Evolutionary conservation across 23 tunicate species (phyloP).

Genomic region (Clavelina lepadiformis): DNA sequence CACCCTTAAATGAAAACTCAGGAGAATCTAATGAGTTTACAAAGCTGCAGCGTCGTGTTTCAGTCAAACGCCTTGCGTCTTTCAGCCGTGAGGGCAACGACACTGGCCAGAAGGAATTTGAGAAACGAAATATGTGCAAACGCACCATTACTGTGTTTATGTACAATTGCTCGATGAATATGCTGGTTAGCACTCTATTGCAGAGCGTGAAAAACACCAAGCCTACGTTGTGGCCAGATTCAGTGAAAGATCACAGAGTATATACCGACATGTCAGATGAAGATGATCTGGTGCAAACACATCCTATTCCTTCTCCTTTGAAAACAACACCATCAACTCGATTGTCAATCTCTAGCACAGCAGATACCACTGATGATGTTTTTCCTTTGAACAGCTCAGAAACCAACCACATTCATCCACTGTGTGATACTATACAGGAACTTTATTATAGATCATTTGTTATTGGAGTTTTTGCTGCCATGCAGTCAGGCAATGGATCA

Average conservation of each 20-base stretch:
- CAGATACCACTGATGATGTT: conserved; percentile 38
- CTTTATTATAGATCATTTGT: conserved; percentile 51
- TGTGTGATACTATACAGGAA: conserved; percentile 16
- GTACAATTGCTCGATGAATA: conserved; percentile 66
- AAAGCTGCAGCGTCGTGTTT: conserved; percentile 41
- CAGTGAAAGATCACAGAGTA: conserved; percentile 64
- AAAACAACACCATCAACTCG: conserved; percentile 8
- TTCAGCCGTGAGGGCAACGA: not conserved
- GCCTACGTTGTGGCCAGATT: conserved; percentile 42
- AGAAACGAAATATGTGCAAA: conserved; percentile 3
- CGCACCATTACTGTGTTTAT: conserved; percentile 52
- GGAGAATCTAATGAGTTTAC: too few relatives aligned
- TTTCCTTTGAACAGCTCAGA: conserved; percentile 17
- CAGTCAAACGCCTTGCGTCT: conserved; percentile 40
- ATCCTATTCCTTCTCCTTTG: not conserved
- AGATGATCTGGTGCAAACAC: not conserved
- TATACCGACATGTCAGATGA: not conserved
- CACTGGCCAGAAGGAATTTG: not conserved
- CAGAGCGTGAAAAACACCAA: conserved; percentile 14
- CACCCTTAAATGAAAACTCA: too few relatives aligned
- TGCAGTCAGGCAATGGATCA: conserved; percentile 14
- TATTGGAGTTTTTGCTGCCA: conserved; percentile 34
- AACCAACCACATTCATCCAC: conserved; percentile 4
- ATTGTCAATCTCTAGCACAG: not conserved
- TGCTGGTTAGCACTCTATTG: conserved; percentile 29